A percentile compares a stretch with the other conserved stretches of the same genome.
These are phyloP conservation scores for Strix occidentalis DNA, from an alignment of 2,797 vertebrate genomes.

Conservation along the genomic window DNA sequence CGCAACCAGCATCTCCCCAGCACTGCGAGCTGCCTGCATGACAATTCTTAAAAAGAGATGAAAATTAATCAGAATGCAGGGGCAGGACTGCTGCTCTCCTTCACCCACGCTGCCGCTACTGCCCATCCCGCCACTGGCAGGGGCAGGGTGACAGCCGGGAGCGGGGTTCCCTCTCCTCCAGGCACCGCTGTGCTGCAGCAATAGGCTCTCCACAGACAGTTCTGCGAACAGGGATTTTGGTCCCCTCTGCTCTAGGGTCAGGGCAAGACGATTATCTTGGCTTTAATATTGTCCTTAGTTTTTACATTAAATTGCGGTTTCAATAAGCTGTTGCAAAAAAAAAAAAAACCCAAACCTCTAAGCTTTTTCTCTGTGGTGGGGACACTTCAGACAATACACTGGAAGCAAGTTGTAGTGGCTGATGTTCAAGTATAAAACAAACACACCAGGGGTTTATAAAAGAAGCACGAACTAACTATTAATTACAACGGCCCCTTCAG, in stretches of 20 bases:
- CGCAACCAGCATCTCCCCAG: accelerated
- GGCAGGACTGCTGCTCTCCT: neutral
- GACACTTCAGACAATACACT: neutral
- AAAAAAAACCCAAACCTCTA: neutral
- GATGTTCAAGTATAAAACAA: neutral
- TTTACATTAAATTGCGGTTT: neutral
- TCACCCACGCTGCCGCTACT: neutral
- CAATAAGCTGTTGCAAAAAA: slow-evolving; percentile 9
- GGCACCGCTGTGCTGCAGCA: neutral
- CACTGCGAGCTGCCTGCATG: accelerated
- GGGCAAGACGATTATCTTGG: neutral
- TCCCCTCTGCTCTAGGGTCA: neutral
- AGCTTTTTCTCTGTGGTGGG: neutral
- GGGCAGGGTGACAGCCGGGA: neutral
- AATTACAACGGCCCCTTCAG: slow-evolving; percentile 19
- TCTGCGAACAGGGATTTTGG: neutral
- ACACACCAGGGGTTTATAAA: neutral
- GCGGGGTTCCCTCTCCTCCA: neutral
- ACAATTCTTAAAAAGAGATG: neutral
- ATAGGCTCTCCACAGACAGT: neutral
- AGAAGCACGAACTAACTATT: neutral
- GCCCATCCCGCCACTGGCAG: accelerated
- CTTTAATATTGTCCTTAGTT: neutral
- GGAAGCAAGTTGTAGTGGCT: neutral
- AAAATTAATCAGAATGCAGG: neutral